phyloP scores from a whole-genome alignment of 1,140 invertebrate species.

The Hyles vespertilio region DNA sequence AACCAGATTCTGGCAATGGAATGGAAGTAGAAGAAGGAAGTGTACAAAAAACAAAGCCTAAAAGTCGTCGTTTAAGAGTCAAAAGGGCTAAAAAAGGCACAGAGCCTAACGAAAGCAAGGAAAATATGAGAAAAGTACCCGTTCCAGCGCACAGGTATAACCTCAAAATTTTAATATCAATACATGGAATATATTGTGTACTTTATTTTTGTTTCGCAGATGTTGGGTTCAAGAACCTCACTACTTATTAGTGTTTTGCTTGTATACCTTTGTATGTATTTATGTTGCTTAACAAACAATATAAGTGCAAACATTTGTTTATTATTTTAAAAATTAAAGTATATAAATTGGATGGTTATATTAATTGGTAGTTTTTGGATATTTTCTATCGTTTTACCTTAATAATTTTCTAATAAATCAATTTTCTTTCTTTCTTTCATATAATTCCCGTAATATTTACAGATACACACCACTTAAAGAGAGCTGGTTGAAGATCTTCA shows the following conservation, averaged over 20 bases:
- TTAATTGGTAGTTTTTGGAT: too few species aligned
- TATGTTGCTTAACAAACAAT: too few species aligned
- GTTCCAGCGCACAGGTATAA: conserved; percentile 78
- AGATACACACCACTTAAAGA: conserved; percentile 96
- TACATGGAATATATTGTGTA: background rate
- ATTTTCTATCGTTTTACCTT: too few species aligned
- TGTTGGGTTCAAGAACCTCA: too few species aligned
- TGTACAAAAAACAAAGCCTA: conserved; percentile 78
- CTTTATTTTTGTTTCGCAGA: background rate
- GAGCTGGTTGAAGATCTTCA: conserved; percentile 98
- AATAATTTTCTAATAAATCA: too few species aligned
- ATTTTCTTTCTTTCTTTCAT: too few species aligned
- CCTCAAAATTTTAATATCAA: conserved; percentile 12
- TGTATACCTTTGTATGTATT: too few species aligned
- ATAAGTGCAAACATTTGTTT: too few species aligned
- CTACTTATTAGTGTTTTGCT: too few species aligned
- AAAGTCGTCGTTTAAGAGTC: conserved; percentile 54
- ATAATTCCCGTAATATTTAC: conserved; percentile 50
- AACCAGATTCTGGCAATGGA: conserved; percentile 64
- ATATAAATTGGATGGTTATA: too few species aligned
- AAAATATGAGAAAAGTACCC: conserved; percentile 79
- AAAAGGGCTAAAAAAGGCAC: conserved; percentile 75
- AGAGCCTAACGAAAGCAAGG: conserved; percentile 77
- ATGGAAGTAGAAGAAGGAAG: conserved; percentile 81
- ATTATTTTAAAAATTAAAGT: too few species aligned